phyloP scores from a whole-genome alignment of 2,797 vertebrate genomes.

The Hylomyscus alleni region DNA sequence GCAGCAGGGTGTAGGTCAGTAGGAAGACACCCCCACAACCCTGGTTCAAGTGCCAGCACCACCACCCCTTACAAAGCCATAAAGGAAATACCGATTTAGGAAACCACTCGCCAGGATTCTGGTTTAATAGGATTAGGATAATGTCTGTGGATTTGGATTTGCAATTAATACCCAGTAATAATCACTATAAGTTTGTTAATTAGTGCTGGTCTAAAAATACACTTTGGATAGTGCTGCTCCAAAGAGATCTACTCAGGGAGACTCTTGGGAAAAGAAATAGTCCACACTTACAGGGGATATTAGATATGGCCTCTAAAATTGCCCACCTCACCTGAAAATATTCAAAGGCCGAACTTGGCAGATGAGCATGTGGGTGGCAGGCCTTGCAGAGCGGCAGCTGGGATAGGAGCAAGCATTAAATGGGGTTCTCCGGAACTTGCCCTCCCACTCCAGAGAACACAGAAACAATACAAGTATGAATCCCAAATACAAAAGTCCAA shows the following conservation, averaged over 20 bases:
- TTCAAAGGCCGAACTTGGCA: neutral
- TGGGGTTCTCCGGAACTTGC: neutral
- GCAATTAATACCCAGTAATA: neutral
- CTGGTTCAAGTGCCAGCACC: neutral
- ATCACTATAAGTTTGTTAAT: neutral
- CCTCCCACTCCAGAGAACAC: neutral
- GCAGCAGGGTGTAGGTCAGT: neutral
- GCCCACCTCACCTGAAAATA: neutral
- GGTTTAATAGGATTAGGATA: neutral
- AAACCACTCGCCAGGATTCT: neutral
- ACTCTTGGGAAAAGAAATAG: neutral
- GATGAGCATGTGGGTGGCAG: neutral
- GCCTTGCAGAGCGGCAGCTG: neutral
- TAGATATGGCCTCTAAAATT: neutral
- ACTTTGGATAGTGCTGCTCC: neutral
- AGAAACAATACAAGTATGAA: neutral
- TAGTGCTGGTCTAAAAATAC: neutral
- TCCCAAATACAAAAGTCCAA: neutral
- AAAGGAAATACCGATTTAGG: neutral
- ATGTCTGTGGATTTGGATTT: conserved; percentile 8
- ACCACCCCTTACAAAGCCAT: neutral
- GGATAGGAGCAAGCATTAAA: neutral
- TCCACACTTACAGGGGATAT: neutral
- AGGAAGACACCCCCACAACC: neutral
- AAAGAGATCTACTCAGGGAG: neutral